These are phyloP conservation scores for Scelioninae gen. 2 DNA, from an alignment of 2,888 invertebrate species.

Conservation along the genomic window DNA sequence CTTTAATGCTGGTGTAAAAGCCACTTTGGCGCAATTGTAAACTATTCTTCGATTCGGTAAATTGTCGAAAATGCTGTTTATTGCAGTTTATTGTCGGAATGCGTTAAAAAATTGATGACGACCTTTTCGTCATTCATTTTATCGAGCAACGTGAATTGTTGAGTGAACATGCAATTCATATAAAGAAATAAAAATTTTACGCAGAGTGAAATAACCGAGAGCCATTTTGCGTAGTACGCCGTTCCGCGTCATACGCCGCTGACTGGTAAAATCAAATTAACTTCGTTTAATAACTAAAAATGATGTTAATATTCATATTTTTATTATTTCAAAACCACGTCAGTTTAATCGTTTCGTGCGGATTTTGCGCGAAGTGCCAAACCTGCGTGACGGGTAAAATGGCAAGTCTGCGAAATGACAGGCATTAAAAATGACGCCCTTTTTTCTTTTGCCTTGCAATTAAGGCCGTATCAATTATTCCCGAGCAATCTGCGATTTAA, in stretches of 20 bases:
- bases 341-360: slow-evolving; percentile 28
- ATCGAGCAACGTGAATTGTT: not conserved
- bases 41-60: too few species aligned
- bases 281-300: slow-evolving; percentile 41
- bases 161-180: slow-evolving; percentile 2
- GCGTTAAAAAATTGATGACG: too few species aligned
- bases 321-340: slow-evolving; percentile 36
- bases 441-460: slow-evolving; percentile 27
- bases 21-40: too few species aligned
- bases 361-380: slow-evolving; percentile 37
- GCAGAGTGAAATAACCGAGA: slow-evolving; percentile 20
- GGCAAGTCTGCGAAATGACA: slow-evolving; percentile 14
- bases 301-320: slow-evolving; percentile 40
- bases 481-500: slow-evolving; percentile 8
- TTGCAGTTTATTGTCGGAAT: too few species aligned
- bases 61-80: too few species aligned
- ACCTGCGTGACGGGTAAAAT: slow-evolving; percentile 15
- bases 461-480: slow-evolving; percentile 24
- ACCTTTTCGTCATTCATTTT: not conserved
- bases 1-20: too few species aligned
- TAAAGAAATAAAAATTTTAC: slow-evolving; percentile 3
- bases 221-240: not conserved
- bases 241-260: slow-evolving; percentile 23
- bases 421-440: slow-evolving; percentile 19
- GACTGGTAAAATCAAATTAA: slow-evolving; percentile 43